phyloP scores from a whole-genome alignment of 2,113 vertebrate species.

The Clarias batrachus region DNA sequence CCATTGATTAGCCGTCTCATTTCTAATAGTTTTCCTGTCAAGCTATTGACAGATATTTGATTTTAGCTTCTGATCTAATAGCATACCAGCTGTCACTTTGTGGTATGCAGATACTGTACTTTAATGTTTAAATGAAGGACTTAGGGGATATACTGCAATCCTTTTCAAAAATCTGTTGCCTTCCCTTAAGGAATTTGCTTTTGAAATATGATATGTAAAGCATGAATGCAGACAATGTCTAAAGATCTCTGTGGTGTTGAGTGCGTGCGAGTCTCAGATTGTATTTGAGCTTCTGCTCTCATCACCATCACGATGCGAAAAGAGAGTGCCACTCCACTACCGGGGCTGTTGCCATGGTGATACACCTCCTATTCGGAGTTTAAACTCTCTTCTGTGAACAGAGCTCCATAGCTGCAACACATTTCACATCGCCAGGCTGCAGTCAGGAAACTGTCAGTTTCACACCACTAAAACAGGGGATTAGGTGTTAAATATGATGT shows the following conservation, averaged over 20 bases:
- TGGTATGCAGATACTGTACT: background rate
- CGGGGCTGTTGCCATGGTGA: constrained; percentile 56
- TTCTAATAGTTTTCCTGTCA: background rate
- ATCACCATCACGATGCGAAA: constrained; percentile 35
- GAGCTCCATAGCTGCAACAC: constrained; percentile 28
- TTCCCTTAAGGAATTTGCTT: background rate
- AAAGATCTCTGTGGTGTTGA: background rate
- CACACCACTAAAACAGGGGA: background rate
- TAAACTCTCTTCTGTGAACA: constrained; percentile 31
- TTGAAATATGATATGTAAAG: background rate
- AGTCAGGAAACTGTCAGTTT: constrained; percentile 11
- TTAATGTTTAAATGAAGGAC: background rate
- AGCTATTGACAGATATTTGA: background rate
- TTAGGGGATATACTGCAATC: background rate
- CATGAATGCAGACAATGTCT: background rate
- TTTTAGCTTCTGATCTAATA: background rate
- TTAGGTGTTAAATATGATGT: background rate
- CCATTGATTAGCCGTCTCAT: background rate
- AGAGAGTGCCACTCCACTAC: constrained; percentile 40
- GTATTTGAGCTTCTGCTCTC: constrained; percentile 28
- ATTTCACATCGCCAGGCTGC: background rate
- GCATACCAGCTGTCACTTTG: background rate
- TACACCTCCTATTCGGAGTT: constrained; percentile 27
- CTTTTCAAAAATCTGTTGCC: background rate
- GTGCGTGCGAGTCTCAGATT: background rate